phyloP scores from a whole-genome alignment of 2,797 vertebrate species.

The Denticeps clupeoides region DNA sequence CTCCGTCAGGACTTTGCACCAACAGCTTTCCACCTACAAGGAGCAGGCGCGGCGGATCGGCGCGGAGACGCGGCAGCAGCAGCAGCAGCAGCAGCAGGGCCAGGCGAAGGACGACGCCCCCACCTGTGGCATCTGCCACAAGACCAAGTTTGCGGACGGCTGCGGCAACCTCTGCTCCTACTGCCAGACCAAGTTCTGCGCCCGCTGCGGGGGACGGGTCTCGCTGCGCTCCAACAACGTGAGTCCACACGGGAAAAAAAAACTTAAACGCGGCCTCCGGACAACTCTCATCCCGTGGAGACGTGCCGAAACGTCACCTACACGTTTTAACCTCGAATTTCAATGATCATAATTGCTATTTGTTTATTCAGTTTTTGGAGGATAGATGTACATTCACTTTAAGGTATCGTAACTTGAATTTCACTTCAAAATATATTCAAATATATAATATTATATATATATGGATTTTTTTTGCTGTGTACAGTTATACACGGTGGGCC shows the following conservation, averaged over 20 bases:
- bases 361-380: too few species aligned
- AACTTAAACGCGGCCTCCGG: too few species aligned
- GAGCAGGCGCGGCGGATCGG: constrained; percentile 82
- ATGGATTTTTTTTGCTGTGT: too few species aligned
- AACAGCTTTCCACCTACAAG: constrained; percentile 93
- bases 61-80: constrained; percentile 62
- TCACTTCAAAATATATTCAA: too few species aligned
- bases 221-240: constrained; percentile 91
- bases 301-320: too few species aligned
- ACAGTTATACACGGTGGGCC: too few species aligned
- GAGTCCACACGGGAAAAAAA: constrained; percentile 39
- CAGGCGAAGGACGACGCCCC: constrained; percentile 91
- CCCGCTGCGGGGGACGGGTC: constrained; percentile 89
- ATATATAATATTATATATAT: too few species aligned
- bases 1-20: constrained; percentile 71
- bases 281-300: too few species aligned
- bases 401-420: too few species aligned
- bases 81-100: constrained; percentile 69
- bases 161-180: constrained; percentile 95
- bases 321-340: too few species aligned
- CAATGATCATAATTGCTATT: too few species aligned
- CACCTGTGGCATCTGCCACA: constrained; percentile 92
- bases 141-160: constrained; percentile 96
- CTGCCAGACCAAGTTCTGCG: constrained; percentile 96
- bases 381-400: too few species aligned